Base-by-base conservation (phyloP, 1,140 invertebrate genomes). In the Helicoverpa armigera region DNA sequence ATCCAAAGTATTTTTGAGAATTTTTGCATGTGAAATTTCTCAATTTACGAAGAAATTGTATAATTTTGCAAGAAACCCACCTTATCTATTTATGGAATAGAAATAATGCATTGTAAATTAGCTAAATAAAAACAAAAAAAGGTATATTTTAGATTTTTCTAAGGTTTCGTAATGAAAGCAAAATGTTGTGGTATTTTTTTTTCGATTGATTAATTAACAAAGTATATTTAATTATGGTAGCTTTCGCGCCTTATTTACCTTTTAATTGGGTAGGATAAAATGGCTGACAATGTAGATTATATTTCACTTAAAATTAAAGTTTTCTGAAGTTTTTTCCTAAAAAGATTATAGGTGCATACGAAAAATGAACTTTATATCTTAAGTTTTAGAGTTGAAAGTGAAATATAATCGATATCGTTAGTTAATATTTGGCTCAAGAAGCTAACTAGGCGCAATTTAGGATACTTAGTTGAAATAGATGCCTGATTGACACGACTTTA, bases 121-220 rank as follows among this genome's bases (percentile, higher is more conserved):
- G 31, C 35, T 61, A 58, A 58, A 61, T 48, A 60, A 35, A 74
- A 31, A 63, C 16, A 48, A 48, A 18, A 58, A 14, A 58, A 16
- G 18, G 11, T 58, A 14, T 31, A 35, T 60, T 63, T n/a, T 77
- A 77, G 74, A 77, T 77, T 77, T 77, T 77, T 77, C 74, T 77
- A 77, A 65, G 48, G 65, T 63, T 77, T 77, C 74, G 48, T 77
- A 77, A 77, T 63, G 74, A 75, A 77, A 63, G 10, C 63, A 9
- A 18, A 58, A 58, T 18, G 29, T 51, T 31, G 48, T 65, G 23
- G 48, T 48, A 23, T n/a, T 69, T n/a, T n/a, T 73, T 58, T 75
- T 83, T 82, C 86, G 83, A 82, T 83, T 82, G 83, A 85, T 85
- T 11, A 85, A 84, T 84, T 84, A 86, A 86, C 81, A 85, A 76